phyloP scores from a whole-genome alignment of 2,113 vertebrate species.

The Hemibagrus wyckioides region DNA sequence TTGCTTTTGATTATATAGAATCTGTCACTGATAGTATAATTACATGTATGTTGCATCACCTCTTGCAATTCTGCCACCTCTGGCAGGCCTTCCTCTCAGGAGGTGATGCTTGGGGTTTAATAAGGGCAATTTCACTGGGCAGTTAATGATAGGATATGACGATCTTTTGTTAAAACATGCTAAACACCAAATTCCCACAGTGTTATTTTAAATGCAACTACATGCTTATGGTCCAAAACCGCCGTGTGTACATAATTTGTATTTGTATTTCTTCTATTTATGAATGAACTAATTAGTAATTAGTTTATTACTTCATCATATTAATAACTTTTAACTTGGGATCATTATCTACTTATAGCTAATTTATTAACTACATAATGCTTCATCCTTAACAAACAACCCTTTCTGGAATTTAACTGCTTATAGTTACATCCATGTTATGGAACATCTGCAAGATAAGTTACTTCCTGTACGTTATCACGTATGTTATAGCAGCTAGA shows the following conservation, averaged over 20 bases:
- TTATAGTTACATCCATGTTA: neutral
- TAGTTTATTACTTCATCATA: neutral
- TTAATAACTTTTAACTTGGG: neutral
- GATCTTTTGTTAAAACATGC: neutral
- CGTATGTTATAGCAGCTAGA: neutral
- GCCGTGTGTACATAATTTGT: neutral
- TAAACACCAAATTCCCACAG: neutral
- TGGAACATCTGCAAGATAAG: neutral
- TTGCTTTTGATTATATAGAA: slow-evolving; percentile 18
- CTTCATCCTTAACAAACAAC: neutral
- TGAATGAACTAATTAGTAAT: too few species aligned
- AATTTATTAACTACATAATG: too few species aligned
- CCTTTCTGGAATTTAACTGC: neutral
- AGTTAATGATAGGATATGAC: neutral
- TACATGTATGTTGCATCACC: slow-evolving; percentile 4
- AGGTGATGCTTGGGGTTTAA: neutral
- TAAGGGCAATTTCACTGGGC: neutral
- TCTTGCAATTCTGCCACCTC: neutral
- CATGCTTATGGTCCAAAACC: neutral
- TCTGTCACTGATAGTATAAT: slow-evolving; percentile 13
- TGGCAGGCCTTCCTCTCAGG: neutral
- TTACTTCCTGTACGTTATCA: neutral
- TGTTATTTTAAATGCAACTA: neutral
- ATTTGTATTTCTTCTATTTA: too few species aligned
- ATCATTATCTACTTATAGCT: too few species aligned